Conservation (phyloP, 2,888 invertebrate species). For the Osmoderma eremita region DNA sequence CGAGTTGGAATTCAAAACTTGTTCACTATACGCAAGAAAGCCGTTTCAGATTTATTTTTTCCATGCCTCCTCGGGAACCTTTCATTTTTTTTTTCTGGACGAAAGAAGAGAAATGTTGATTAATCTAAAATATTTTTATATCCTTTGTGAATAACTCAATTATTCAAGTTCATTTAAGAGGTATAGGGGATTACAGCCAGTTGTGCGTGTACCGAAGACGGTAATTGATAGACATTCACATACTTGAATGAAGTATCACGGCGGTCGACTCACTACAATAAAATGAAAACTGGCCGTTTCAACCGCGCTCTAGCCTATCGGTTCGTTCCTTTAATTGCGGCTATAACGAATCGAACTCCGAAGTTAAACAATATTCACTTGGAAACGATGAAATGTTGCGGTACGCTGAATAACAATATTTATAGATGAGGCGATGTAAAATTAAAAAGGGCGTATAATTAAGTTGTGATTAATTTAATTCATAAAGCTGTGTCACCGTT, state of each 20-base stretch:
- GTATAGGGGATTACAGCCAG: conserved; percentile 30
- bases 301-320: conserved; percentile 19
- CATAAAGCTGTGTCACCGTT: conserved; percentile 32
- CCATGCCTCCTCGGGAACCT: conserved; percentile 14
- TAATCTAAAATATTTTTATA: conserved; percentile 33
- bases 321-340: conserved; percentile 27
- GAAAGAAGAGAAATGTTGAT: conserved; percentile 36
- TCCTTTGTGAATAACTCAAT: conserved; percentile 37
- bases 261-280: conserved; percentile 6
- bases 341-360: conserved; percentile 30
- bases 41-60: conserved; percentile 16
- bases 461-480: conserved; percentile 36
- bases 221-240: conserved; percentile 39
- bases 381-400: conserved; percentile 32
- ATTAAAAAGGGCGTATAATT: conserved; percentile 23
- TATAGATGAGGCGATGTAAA: conserved; percentile 16
- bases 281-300: conserved; percentile 30
- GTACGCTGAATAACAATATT: conserved; percentile 23
- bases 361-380: conserved; percentile 32
- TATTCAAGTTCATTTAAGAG: conserved; percentile 36
- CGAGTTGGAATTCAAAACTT: conserved; percentile 25
- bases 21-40: conserved; percentile 12
- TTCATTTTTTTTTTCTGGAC: conserved; percentile 17
- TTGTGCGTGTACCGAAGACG: conserved; percentile 30
- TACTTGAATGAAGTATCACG: conserved; percentile 32